Percentiles rank a stretch among this genome's conserved stretches.
Conservation (phyloP, 2,113 vertebrate species). For the Phyllostomus hastatus region DNA sequence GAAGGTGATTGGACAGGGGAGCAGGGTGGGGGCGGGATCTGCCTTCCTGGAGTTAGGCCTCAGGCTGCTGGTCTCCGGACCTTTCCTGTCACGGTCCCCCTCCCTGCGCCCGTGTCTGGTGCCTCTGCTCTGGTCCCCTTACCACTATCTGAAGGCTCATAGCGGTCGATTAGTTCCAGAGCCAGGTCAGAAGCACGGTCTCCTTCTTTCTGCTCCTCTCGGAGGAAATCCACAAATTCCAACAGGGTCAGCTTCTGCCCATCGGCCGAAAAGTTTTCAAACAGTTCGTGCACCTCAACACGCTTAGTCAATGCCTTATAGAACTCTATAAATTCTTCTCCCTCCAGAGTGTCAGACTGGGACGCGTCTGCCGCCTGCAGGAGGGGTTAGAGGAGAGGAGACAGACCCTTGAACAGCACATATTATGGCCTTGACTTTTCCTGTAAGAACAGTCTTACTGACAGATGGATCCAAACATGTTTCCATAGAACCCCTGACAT, state of each 20-base stretch:
- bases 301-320: slow-evolving; percentile 94
- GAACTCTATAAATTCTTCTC: slow-evolving; percentile 93
- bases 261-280: slow-evolving; percentile 90
- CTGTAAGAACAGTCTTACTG: background rate
- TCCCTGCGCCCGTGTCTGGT: background rate
- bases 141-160: slow-evolving; percentile 93
- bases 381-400: background rate
- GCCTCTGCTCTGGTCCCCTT: slow-evolving; percentile 34
- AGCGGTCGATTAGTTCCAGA: slow-evolving; percentile 86
- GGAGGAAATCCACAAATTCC: slow-evolving; percentile 92
- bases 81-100: background rate
- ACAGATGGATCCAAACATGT: background rate
- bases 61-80: background rate
- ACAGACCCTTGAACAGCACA: background rate
- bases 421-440: background rate
- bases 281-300: slow-evolving; percentile 90
- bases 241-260: slow-evolving; percentile 88
- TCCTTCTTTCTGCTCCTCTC: slow-evolving; percentile 86
- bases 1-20: background rate
- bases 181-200: slow-evolving; percentile 82
- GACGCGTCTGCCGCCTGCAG: slow-evolving; percentile 91
- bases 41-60: background rate
- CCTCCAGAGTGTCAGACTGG: slow-evolving; percentile 86
- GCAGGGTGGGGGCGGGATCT: background rate
- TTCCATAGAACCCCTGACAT: background rate